Percentiles rank a stretch among this genome's conserved stretches.
Evolutionary conservation across 2,888 invertebrate species (phyloP).

Genomic region (Incurvaria masculella): DNA sequence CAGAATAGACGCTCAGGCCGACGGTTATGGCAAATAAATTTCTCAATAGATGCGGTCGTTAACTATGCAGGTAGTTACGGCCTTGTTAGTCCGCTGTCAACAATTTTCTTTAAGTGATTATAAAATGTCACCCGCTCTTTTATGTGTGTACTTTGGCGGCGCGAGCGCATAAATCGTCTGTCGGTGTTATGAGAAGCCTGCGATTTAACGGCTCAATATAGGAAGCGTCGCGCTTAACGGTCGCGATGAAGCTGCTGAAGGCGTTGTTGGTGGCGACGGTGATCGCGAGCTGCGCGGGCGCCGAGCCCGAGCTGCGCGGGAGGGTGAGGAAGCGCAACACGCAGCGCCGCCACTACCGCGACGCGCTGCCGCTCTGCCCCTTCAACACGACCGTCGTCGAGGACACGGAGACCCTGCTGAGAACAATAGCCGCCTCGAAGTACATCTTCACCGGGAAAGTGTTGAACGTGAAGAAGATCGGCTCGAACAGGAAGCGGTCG

Average conservation of each 20-base stretch:
- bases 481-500: conserved; percentile 30
- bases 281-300: conserved; percentile 37
- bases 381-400: conserved; percentile 52
- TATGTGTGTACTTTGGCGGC: neutral
- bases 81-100: neutral
- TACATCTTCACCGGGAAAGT: conserved; percentile 54
- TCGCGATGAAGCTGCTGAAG: conserved; percentile 39
- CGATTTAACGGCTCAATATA: neutral
- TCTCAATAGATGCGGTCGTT: neutral
- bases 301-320: conserved; percentile 46
- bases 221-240: neutral
- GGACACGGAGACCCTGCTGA: conserved; percentile 50
- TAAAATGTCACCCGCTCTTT: neutral
- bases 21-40: neutral
- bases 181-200: neutral
- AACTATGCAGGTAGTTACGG: neutral
- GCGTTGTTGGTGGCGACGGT: conserved; percentile 47
- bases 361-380: conserved; percentile 40
- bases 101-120: neutral
- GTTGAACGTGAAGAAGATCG: conserved; percentile 41
- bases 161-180: neutral
- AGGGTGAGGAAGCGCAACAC: conserved; percentile 47
- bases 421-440: conserved; percentile 47
- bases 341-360: conserved; percentile 39
- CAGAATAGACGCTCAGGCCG: neutral